These are phyloP conservation scores for Himalopsyche japonica DNA, from an alignment of 2,888 invertebrate genomes.

Conservation along the genomic window DNA sequence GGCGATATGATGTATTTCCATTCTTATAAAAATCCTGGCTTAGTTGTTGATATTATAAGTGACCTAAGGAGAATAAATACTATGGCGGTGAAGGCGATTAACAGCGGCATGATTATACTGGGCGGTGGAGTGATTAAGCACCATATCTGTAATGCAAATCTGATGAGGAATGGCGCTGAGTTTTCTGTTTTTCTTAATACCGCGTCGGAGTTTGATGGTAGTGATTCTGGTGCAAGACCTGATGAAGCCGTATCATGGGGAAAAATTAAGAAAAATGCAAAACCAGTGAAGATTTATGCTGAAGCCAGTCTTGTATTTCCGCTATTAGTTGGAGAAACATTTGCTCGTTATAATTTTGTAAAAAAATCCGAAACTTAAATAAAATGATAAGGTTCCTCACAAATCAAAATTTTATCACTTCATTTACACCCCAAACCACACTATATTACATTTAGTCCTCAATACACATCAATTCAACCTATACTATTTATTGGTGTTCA, in stretches of 20 bases:
- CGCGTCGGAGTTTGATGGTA: slow-evolving; percentile 94
- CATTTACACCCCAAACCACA: not conserved
- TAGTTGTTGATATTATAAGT: slow-evolving; percentile 90
- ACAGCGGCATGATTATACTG: slow-evolving; percentile 92
- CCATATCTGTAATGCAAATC: slow-evolving; percentile 98
- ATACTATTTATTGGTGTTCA: too few species aligned
- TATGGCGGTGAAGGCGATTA: slow-evolving; percentile 89
- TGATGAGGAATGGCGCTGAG: slow-evolving; percentile 98
- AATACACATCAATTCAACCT: too few species aligned
- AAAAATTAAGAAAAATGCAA: slow-evolving; percentile 86
- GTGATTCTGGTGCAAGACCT: slow-evolving; percentile 95
- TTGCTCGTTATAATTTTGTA: slow-evolving; percentile 69
- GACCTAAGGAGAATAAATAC: slow-evolving; percentile 89
- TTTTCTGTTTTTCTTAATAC: slow-evolving; percentile 95
- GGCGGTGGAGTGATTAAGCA: slow-evolving; percentile 98
- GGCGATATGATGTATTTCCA: slow-evolving; percentile 99
- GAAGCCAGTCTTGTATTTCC: slow-evolving; percentile 96
- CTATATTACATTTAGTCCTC: too few species aligned
- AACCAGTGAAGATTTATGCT: slow-evolving; percentile 90
- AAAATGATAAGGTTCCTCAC: not conserved
- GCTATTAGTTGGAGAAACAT: slow-evolving; percentile 92
- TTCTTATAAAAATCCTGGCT: slow-evolving; percentile 88
- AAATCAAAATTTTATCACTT: not conserved
- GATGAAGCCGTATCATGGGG: slow-evolving; percentile 99
- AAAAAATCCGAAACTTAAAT: not conserved